Percentiles rank a stretch among this genome's conserved stretches.
Evolutionary conservation across 2,888 invertebrate species (phyloP).

Genomic region (Ochropacha duplaris): DNA sequence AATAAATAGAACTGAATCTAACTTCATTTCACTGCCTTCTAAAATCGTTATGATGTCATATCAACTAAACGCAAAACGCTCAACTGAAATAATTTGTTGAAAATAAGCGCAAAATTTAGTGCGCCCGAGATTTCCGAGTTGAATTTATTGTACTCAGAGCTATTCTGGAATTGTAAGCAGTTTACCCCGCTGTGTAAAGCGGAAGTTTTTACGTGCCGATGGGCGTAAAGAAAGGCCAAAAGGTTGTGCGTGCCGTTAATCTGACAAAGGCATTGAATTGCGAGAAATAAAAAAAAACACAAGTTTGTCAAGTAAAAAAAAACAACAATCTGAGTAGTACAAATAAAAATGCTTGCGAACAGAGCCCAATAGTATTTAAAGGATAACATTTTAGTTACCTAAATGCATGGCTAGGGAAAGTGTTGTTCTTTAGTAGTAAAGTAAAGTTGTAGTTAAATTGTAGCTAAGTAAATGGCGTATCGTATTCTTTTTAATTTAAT

Average conservation of each 20-base stretch:
- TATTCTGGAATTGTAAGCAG: constrained; percentile 73
- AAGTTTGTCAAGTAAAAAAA: too few species aligned
- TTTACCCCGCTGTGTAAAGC: constrained; percentile 53
- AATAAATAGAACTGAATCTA: neutral
- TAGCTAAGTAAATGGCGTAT: too few species aligned
- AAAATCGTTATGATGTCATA: neutral
- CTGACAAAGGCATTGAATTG: neutral
- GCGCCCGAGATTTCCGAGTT: constrained; percentile 52
- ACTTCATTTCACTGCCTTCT: neutral
- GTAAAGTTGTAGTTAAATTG: too few species aligned
- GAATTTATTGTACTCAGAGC: constrained; percentile 73
- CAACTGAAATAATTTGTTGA: constrained; percentile 68
- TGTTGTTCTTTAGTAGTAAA: too few species aligned
- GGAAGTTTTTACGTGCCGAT: constrained; percentile 32
- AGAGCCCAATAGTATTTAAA: too few species aligned
- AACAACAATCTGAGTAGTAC: too few species aligned
- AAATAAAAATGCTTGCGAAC: too few species aligned
- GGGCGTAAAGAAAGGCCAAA: constrained; percentile 13
- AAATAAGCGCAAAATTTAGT: constrained; percentile 70
- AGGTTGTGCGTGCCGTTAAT: constrained; percentile 24
- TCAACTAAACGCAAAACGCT: constrained; percentile 28
- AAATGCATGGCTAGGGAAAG: too few species aligned
- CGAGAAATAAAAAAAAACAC: neutral
- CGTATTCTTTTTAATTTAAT: too few species aligned
- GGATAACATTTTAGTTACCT: too few species aligned